Conservation (phyloP, 2,113 vertebrate species). For the Oreotragus oreotragus region DNA sequence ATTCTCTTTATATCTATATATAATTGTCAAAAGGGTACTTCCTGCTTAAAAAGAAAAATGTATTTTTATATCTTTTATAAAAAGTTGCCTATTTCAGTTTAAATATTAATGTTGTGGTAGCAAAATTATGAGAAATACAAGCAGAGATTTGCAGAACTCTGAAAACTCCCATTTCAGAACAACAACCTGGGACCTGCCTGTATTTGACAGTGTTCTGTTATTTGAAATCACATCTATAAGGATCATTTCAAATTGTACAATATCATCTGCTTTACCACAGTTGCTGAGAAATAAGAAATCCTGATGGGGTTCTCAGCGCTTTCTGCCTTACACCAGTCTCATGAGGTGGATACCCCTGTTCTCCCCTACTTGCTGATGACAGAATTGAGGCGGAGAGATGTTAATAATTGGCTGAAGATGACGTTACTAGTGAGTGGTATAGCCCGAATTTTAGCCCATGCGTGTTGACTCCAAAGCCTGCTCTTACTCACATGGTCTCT, state of each 20-base stretch:
- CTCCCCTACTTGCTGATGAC: not conserved
- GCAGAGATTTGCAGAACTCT: not conserved
- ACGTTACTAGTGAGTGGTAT: not conserved
- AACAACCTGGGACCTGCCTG: not conserved
- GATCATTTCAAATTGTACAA: not conserved
- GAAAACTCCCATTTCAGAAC: not conserved
- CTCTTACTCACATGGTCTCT: not conserved
- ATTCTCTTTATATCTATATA: not conserved
- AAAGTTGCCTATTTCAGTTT: not conserved
- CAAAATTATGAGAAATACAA: not conserved
- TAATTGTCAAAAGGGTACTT: not conserved
- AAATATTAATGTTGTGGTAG: not conserved
- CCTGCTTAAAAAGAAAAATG: not conserved
- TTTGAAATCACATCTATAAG: not conserved
- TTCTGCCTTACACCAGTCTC: not conserved
- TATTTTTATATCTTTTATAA: not conserved
- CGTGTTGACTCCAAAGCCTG: not conserved
- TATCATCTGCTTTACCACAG: not conserved
- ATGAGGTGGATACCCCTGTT: not conserved
- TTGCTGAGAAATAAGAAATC: not conserved
- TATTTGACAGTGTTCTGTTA: not conserved
- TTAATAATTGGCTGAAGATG: not conserved
- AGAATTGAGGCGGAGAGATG: not conserved
- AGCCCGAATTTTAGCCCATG: not conserved
- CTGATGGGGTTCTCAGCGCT: not conserved